Base-by-base conservation (phyloP, 1,140 invertebrate genomes). In the Ceratitis capitata region DNA sequence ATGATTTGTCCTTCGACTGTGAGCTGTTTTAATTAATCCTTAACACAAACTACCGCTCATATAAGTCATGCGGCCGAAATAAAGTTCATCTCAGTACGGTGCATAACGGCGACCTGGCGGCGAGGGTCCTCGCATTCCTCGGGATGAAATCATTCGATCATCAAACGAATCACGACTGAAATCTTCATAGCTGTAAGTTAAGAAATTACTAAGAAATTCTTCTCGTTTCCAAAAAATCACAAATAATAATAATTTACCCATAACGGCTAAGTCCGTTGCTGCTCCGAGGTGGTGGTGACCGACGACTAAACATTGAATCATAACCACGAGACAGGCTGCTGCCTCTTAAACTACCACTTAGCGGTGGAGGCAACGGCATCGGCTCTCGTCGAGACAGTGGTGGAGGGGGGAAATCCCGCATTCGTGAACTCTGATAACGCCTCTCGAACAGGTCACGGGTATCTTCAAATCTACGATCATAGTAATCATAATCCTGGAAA, bases 81-180 rank as follows among this genome's bases (percentile, higher is more conserved):
- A 91, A 88, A 91, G 87, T 88, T 90, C 89, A 88, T 90, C 92
- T 94, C 94, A 96, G 93, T 96, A 96, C 89, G 96, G 96, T 91
- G 95, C 95, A 92, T 96, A 96, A 92, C 96, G 94, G 92, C 95
- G 94, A 83, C 95, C 94, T 86, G 95, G 96, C 87, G 96, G 96
- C 86, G 95, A 91, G 26, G 89, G 89, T 87, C 89, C 88, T 39
- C 90, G 89, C 88, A 91, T 88, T 86, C 91, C 92, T 85, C 88
- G 91, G 85, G 94, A 93, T 86, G 94, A 93, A 93, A 94, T 96
- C 95, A 96, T 95, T 92, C 96, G 95, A 89, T 97, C 96, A 93
- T 97, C 96, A 93, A 96, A 96, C 58, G 95, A 95, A 92, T 96
- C 96, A 87, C 96, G 93, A 92, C 95, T 96, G 91, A 96, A 96